These are phyloP conservation scores for Dendropsophus ebraccatus DNA, from an alignment of 2,113 vertebrate species.

Conservation along the genomic window DNA sequence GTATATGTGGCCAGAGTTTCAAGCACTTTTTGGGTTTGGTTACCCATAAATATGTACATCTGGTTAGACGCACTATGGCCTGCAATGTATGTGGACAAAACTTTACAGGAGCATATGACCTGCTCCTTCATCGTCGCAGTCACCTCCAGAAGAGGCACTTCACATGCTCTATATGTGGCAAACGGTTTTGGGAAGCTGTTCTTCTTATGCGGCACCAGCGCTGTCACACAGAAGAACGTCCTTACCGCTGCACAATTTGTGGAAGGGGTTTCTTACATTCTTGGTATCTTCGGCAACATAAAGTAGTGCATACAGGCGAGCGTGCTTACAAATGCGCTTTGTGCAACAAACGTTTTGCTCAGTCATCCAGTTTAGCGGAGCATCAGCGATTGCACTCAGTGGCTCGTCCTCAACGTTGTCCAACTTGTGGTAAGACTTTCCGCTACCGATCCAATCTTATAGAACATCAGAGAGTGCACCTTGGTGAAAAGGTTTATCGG, in stretches of 20 bases:
- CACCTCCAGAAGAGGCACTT: slow-evolving; percentile 83
- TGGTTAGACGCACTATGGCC: slow-evolving; percentile 68
- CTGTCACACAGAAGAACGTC: slow-evolving; percentile 82
- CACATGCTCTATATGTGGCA: slow-evolving; percentile 85
- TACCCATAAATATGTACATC: slow-evolving; percentile 79
- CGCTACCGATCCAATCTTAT: slow-evolving; percentile 73
- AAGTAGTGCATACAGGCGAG: slow-evolving; percentile 78
- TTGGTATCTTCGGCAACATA: slow-evolving; percentile 84
- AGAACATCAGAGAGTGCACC: slow-evolving; percentile 73
- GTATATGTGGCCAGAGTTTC: slow-evolving; percentile 89
- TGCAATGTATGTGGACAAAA: slow-evolving; percentile 72
- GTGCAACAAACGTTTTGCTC: slow-evolving; percentile 73
- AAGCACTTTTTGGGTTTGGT: slow-evolving; percentile 84
- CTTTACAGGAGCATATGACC: slow-evolving; percentile 71
- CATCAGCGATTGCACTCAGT: slow-evolving; percentile 70
- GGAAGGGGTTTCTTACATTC: slow-evolving; percentile 80
- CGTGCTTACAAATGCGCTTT: slow-evolving; percentile 73
- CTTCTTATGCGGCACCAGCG: slow-evolving; percentile 87
- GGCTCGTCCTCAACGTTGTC: slow-evolving; percentile 71
- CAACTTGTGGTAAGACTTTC: slow-evolving; percentile 73
- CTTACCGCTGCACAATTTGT: slow-evolving; percentile 81
- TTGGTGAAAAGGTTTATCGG: slow-evolving; percentile 73
- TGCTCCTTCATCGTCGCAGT: slow-evolving; percentile 74
- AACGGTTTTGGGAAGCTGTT: slow-evolving; percentile 84
- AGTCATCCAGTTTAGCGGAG: slow-evolving; percentile 71